Evolutionary conservation across 1,140 invertebrate species (phyloP).

Genomic region (Galendromus occidentalis): DNA sequence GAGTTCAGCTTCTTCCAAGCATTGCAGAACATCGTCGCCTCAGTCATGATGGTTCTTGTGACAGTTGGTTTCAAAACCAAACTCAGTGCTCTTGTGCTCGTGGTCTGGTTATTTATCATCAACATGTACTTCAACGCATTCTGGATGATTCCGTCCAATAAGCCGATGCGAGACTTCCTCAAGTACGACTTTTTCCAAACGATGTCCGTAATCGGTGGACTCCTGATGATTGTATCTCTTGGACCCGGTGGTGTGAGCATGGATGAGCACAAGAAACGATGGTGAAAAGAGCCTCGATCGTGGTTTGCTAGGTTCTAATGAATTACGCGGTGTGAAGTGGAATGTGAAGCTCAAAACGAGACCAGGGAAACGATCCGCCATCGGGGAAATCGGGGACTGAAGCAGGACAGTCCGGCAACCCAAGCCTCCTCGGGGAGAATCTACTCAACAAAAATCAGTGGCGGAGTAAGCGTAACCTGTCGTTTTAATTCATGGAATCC

Average conservation of each 20-base stretch:
- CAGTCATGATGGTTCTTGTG: constrained; percentile 81
- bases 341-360: too few species aligned
- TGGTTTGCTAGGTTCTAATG: too few species aligned
- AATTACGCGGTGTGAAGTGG: too few species aligned
- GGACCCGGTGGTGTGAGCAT: constrained; percentile 96
- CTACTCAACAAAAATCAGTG: too few species aligned
- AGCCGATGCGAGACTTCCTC: constrained; percentile 89
- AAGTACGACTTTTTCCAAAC: constrained; percentile 99
- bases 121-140: constrained; percentile 75
- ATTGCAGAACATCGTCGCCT: constrained; percentile 72
- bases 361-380: too few species aligned
- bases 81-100: constrained; percentile 79
- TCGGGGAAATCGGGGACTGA: too few species aligned
- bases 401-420: too few species aligned
- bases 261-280: constrained; percentile 99
- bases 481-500: too few species aligned
- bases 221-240: constrained; percentile 88
- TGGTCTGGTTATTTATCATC: constrained; percentile 63
- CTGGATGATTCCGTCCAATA: constrained; percentile 86
- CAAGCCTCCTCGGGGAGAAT: too few species aligned
- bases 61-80: constrained; percentile 98
- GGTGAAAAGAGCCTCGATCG: constrained; percentile 36
- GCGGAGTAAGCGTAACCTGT: too few species aligned
- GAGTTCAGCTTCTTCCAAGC: constrained; percentile 71
- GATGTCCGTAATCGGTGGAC: constrained; percentile 88